phyloP scores from a whole-genome alignment of 2,113 vertebrate species.

The Psephotus haematonotus region DNA sequence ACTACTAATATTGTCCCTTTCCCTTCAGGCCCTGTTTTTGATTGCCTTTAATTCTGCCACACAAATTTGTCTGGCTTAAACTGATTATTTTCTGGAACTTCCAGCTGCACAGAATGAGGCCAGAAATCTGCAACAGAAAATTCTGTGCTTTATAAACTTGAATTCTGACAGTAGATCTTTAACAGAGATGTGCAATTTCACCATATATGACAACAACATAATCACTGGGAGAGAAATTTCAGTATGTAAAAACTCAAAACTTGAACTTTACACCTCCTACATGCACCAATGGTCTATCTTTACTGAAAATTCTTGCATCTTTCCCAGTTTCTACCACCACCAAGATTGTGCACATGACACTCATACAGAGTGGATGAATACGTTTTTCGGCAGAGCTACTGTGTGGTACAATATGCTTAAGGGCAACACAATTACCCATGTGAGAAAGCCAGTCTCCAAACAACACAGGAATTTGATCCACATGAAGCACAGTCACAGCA shows the following conservation, averaged over 20 bases:
- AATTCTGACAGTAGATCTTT: not conserved
- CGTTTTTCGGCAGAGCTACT: rapidly evolving
- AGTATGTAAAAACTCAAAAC: not conserved
- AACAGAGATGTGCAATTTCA: not conserved
- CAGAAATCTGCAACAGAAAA: not conserved
- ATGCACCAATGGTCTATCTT: not conserved
- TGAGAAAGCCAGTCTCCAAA: not conserved
- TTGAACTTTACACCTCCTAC: not conserved
- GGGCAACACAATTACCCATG: not conserved
- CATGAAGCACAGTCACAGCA: rapidly evolving
- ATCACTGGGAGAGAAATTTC: not conserved
- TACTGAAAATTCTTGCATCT: not conserved
- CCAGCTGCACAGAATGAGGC: not conserved
- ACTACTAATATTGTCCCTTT: not conserved
- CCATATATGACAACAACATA: not conserved
- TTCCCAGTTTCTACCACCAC: not conserved
- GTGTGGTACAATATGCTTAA: rapidly evolving
- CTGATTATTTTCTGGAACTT: not conserved
- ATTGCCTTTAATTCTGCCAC: not conserved
- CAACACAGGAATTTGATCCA: not conserved
- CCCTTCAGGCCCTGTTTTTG: not conserved
- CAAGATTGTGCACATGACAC: not conserved
- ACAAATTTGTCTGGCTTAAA: not conserved
- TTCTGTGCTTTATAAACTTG: not conserved
- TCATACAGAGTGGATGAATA: not conserved